phyloP scores from a whole-genome alignment of 2,797 vertebrate genomes.

The Hapalemur alaotrensis region DNA sequence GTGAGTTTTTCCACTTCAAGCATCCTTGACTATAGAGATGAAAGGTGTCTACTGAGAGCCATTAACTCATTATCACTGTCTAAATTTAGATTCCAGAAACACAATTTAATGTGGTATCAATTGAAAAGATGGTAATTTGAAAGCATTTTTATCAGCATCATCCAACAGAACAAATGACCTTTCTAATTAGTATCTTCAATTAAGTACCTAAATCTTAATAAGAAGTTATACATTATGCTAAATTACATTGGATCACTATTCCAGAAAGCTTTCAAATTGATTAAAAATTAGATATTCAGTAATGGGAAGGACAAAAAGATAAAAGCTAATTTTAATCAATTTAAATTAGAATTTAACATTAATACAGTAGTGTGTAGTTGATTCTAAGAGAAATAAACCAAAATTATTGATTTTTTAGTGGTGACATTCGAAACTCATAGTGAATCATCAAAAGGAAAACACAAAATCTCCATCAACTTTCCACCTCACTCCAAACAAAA shows the following conservation, averaged over 20 bases:
- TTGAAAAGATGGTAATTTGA: background rate
- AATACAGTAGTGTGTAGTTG: background rate
- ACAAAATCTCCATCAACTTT: background rate
- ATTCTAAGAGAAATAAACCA: conserved; percentile 1
- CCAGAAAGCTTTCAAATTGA: conserved; percentile 66
- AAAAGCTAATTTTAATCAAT: background rate
- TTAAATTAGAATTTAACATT: conserved; percentile 46
- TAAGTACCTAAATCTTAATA: conserved; percentile 52
- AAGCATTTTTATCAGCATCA: conserved; percentile 47
- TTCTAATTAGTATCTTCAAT: conserved; percentile 57
- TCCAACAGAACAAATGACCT: conserved; percentile 26
- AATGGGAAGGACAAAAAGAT: conserved; percentile 33
- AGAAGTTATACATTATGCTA: background rate
- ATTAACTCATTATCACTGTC: background rate
- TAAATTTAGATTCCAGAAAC: background rate
- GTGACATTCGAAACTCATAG: background rate
- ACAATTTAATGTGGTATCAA: background rate
- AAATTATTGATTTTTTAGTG: background rate
- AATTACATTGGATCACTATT: conserved; percentile 42
- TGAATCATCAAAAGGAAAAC: background rate
- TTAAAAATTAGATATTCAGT: conserved; percentile 45
- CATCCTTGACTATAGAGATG: background rate
- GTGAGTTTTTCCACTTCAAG: background rate
- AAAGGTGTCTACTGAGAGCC: background rate
- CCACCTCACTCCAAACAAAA: background rate